These are phyloP conservation scores for Pristionchus japonicus DNA, from an alignment of 2,888 invertebrate genomes.

Conservation along the genomic window DNA sequence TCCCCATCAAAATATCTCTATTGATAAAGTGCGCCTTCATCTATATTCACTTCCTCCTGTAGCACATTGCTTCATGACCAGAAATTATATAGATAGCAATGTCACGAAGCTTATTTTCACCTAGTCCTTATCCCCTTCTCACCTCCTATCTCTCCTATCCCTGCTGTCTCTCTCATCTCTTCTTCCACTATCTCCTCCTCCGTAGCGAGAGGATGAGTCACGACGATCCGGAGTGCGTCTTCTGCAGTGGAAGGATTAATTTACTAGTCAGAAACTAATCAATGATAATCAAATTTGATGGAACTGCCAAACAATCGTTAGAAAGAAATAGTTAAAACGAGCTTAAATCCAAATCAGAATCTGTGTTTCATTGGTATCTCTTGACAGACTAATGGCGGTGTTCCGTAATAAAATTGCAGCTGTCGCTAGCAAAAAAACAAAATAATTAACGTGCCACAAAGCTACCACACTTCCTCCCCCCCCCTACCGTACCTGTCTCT, in stretches of 20 bases:
- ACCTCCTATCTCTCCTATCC: constrained; percentile 49
- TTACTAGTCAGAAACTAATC: neutral
- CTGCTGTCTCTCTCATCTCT: constrained; percentile 45
- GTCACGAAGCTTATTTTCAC: too few species aligned
- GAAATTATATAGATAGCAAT: too few species aligned
- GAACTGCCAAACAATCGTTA: too few species aligned
- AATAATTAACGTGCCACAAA: neutral
- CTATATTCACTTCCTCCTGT: neutral
- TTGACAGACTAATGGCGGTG: too few species aligned
- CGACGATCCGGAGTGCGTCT: constrained; percentile 52
- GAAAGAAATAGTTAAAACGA: too few species aligned
- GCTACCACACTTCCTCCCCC: neutral
- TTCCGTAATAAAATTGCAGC: too few species aligned
- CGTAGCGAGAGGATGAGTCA: constrained; percentile 49
- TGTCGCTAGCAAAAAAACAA: too few species aligned
- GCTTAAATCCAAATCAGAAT: too few species aligned
- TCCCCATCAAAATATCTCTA: too few species aligned
- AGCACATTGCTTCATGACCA: too few species aligned
- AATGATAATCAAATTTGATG: neutral
- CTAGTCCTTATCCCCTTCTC: neutral
- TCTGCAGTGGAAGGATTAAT: neutral
- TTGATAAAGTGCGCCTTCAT: too few species aligned
- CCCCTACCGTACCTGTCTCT: constrained; percentile 44
- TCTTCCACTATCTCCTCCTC: constrained; percentile 36
- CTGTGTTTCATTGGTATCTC: too few species aligned